Evolutionary conservation across 1,140 invertebrate species (phyloP).

Genomic region (Coelopa frigida): DNA sequence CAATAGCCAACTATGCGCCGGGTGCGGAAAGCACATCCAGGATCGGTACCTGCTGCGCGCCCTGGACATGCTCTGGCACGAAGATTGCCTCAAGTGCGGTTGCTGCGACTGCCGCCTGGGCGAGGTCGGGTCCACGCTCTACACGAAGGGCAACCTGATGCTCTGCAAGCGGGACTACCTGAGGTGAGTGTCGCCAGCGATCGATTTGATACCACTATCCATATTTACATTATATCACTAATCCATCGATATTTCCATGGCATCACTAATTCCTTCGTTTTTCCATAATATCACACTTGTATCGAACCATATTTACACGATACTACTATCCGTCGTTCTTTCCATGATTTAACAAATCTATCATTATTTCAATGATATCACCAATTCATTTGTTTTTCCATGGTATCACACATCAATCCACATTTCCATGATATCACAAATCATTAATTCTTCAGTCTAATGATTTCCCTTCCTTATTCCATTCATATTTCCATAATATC

Average conservation of each 20-base stretch:
- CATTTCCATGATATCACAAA: too few species aligned
- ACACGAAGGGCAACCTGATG: constrained; percentile 92
- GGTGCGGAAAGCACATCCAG: constrained; percentile 79
- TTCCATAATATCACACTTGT: too few species aligned
- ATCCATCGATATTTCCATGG: constrained; percentile 5
- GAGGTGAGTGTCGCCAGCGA: constrained; percentile 54
- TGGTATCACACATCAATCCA: too few species aligned
- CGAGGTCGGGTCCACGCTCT: constrained; percentile 94
- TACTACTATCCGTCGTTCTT: too few species aligned
- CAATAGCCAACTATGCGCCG: constrained; percentile 68
- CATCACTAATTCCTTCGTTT: too few species aligned
- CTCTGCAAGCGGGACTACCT: constrained; percentile 97
- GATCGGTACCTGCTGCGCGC: constrained; percentile 79
- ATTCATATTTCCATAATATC: too few species aligned
- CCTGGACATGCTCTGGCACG: constrained; percentile 92
- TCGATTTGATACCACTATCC: background rate
- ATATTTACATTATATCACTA: background rate
- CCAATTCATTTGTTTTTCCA: too few species aligned
- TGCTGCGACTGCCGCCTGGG: constrained; percentile 95
- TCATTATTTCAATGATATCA: too few species aligned
- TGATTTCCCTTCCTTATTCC: too few species aligned
- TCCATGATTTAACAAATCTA: too few species aligned
- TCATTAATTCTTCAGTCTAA: too few species aligned
- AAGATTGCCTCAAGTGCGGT: constrained; percentile 95
- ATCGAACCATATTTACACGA: too few species aligned